A percentile compares a stretch with the other conserved stretches of the same genome.
phyloP scores from a whole-genome alignment of 2,113 vertebrate species.

The Notechis scutatus region DNA sequence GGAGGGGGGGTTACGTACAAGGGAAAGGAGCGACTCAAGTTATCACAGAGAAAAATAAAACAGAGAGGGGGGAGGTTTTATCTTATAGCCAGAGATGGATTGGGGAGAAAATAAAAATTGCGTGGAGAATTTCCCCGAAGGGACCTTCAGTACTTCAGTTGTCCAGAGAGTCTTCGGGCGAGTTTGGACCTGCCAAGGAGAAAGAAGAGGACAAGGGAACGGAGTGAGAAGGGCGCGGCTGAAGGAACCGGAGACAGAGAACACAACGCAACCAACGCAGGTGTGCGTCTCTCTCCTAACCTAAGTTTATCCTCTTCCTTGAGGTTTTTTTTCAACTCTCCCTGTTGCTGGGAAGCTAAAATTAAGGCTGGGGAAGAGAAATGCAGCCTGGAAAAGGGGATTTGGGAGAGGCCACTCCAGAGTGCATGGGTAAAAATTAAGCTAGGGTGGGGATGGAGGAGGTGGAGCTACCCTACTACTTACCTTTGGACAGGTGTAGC shows the following conservation, averaged over 20 bases:
- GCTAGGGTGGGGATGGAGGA: too few species aligned
- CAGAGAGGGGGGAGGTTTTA: slow-evolving; percentile 84
- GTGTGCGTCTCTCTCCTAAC: neutral
- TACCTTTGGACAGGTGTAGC: too few species aligned
- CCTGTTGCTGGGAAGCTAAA: neutral
- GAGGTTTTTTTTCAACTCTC: neutral
- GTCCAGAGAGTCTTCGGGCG: slow-evolving; percentile 85
- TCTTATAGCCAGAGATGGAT: slow-evolving; percentile 69
- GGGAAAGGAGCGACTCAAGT: slow-evolving; percentile 84
- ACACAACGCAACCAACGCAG: neutral
- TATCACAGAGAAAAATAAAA: slow-evolving; percentile 79
- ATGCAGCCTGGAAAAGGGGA: neutral
- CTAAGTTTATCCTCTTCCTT: neutral
- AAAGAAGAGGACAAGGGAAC: slow-evolving; percentile 2
- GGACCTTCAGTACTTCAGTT: slow-evolving; percentile 75
- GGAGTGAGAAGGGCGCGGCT: neutral
- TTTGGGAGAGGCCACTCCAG: neutral
- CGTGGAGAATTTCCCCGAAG: slow-evolving; percentile 47
- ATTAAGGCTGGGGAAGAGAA: neutral
- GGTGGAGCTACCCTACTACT: too few species aligned
- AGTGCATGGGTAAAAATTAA: too few species aligned
- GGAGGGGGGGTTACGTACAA: slow-evolving; percentile 79
- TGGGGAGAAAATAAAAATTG: slow-evolving; percentile 34
- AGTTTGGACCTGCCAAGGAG: slow-evolving; percentile 83
- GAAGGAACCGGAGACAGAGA: too few species aligned